Evolutionary conservation across 2,888 invertebrate genomes (phyloP).

Genomic region (Dicyrtomina minuta): DNA sequence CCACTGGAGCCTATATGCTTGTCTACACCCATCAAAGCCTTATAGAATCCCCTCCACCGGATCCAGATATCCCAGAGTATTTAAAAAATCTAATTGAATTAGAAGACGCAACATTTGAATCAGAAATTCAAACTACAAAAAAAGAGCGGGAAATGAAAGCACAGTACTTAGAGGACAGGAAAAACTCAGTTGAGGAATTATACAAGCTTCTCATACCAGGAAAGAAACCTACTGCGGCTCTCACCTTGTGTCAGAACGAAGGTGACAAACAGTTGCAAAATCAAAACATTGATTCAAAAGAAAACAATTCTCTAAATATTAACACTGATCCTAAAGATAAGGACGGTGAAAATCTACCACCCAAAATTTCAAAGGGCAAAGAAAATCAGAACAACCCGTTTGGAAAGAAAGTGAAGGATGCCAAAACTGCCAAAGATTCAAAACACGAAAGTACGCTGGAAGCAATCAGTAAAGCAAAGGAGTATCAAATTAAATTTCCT

Average conservation of each 20-base stretch:
- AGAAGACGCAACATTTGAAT: constrained; percentile 58
- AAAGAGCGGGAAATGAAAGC: constrained; percentile 53
- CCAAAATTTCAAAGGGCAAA: not conserved
- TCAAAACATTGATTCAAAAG: not conserved
- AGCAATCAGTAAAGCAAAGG: constrained; percentile 2
- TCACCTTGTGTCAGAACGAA: not conserved
- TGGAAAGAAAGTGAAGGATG: too few species aligned
- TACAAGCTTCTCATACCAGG: constrained; percentile 16
- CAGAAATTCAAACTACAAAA: constrained; percentile 56
- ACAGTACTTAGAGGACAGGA: constrained; percentile 22
- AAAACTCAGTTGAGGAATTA: constrained; percentile 3
- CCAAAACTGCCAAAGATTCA: not conserved
- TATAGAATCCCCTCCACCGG: constrained; percentile 42
- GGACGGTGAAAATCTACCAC: too few species aligned
- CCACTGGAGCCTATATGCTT: constrained; percentile 66
- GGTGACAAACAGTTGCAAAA: not conserved
- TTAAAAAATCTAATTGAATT: constrained; percentile 55
- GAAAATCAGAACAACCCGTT: too few species aligned
- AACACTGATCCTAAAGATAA: not conserved
- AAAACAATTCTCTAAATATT: not conserved
- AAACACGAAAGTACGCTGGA: not conserved
- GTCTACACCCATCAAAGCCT: constrained; percentile 60
- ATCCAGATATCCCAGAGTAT: constrained; percentile 53
- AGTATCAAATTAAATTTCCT: not conserved
- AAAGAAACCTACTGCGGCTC: not conserved